Conservation (phyloP, 53 echinoderm and acorn worm species). For the Stichopus horrens region DNA sequence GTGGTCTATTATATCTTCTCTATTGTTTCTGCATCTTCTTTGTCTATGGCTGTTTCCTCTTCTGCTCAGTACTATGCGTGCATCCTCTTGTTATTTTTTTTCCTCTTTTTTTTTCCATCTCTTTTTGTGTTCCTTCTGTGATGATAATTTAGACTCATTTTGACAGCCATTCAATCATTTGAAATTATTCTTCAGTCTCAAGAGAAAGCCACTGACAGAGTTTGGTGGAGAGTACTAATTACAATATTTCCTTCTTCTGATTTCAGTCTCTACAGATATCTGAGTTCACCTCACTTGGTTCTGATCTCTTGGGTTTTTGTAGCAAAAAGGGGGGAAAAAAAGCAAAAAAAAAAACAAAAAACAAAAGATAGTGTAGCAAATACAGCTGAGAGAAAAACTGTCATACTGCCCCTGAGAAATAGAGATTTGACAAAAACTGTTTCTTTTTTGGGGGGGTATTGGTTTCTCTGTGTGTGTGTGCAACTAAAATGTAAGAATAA, state of each 20-base stretch:
- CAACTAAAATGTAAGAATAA: no score
- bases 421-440: no score
- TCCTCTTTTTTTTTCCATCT: not conserved
- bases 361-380: no score
- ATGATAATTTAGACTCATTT: slow-evolving; percentile 6
- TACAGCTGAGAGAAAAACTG: no score
- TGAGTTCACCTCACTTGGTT: not conserved
- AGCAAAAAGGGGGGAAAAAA: not conserved
- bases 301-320: not conserved
- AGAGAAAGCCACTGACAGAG: not conserved
- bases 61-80: not conserved
- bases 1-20: not conserved
- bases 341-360: not conserved
- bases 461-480: no score
- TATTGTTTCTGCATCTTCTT: not conserved
- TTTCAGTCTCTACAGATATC: not conserved
- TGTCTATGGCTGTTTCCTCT: not conserved
- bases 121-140: not conserved
- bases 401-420: no score
- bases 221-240: not conserved
- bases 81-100: not conserved
- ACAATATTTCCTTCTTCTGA: not conserved
- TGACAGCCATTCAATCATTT: slow-evolving; percentile 39
- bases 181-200: slow-evolving; percentile 18
- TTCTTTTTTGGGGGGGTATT: no score